Evolutionary conservation across 2,797 vertebrate genomes (phyloP).

Genomic region (Ctenosaura bakeri): DNA sequence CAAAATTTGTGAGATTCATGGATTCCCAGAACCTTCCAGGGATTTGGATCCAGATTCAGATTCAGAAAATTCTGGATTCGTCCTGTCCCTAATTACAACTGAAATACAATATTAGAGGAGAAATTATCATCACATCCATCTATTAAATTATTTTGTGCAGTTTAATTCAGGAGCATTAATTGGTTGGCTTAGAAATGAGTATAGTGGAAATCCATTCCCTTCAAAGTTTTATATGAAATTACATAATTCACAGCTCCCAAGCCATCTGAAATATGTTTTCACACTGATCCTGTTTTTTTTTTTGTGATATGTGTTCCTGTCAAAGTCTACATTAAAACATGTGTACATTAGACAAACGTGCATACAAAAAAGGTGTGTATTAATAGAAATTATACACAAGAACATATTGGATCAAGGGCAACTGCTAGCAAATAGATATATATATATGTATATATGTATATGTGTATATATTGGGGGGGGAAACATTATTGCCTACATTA

Average conservation of each 20-base stretch:
- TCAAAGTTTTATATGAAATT: background rate
- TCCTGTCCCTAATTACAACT: no score
- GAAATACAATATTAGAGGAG: background rate
- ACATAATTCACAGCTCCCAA: background rate
- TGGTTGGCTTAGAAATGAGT: background rate
- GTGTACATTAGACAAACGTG: background rate
- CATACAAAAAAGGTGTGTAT: background rate
- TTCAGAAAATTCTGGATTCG: no score
- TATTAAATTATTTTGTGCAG: background rate
- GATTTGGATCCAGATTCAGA: no score
- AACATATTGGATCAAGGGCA: no score
- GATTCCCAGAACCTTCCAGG: no score
- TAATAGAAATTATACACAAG: background rate
- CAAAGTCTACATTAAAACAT: no score
- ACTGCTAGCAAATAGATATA: background rate
- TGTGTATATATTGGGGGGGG: background rate
- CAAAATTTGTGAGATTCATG: no score
- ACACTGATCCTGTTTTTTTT: no score
- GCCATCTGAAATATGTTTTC: background rate
- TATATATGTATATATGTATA: no score
- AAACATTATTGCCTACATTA: background rate
- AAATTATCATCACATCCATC: background rate
- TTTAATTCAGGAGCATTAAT: background rate
- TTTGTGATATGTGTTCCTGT: no score
- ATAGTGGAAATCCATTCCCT: background rate